Base-by-base conservation (phyloP, 2,797 vertebrate genomes). In the Esox lucius region DNA sequence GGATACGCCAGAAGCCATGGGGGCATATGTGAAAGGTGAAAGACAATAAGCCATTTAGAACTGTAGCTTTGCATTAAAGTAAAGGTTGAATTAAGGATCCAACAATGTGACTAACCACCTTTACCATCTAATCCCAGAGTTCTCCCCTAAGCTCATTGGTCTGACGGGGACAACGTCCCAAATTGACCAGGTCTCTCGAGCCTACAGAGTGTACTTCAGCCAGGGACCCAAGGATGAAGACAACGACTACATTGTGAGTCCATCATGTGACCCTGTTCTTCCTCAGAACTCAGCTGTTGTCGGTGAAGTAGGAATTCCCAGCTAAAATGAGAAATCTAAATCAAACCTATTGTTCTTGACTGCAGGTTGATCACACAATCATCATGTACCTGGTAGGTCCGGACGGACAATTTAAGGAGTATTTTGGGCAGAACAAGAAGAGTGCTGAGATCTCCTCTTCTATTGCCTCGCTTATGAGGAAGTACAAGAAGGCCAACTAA, bases 311-410 rank as follows among this genome's bases (percentile, higher is more conserved):
- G 19, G 11, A 5, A 39, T 39, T n/a, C 31, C 2, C 35, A n/a
- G 33, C 65, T 35, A 12, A 68, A 16, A 6, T 33, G 4, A 31
- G 12, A 31, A 35, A 35, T 70, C 17, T 24, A 53, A 70, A 49
- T 73, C 46, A 69, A 51, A n/a, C 39, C 7, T 48, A 9, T 78
- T 22, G 61, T 12, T 66, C n/a, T 22, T 68, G 81, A 56, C 5
- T 19, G 24, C 39, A 99, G 98, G 97, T 99, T n/a, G 98, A 99
- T 85, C 98, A 99, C 89, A 99, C 96, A 0, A 99, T 99, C 87
- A 98, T 99, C 80, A 99, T 99, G 98, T 99, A 99, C 88, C 95
- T 99, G 3, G 85, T 99, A 0, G 96, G 95, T 71, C 98, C 98
- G 0, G 95, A 97, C 31, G 97, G 97, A 9, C 83, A 91, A 16